Evolutionary conservation across 2,888 invertebrate genomes (phyloP).

Genomic region (Cephonodes hylas): DNA sequence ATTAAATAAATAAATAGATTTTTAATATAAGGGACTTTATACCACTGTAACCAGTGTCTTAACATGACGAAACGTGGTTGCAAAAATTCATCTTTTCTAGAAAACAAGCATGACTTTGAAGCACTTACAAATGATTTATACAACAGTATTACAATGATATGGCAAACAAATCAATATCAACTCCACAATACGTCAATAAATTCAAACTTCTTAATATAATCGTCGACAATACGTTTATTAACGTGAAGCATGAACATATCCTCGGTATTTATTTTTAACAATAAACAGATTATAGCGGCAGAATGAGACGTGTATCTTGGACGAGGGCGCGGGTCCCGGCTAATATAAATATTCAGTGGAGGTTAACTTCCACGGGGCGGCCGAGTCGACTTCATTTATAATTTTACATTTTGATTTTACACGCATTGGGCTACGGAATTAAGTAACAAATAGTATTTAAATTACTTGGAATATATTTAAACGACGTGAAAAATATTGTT

Average conservation of each 20-base stretch:
- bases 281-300: constrained; percentile 41
- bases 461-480: neutral
- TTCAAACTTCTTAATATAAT: neutral
- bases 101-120: no score
- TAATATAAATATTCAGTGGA: constrained; percentile 65
- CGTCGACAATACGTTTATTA: neutral
- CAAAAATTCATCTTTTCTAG: no score
- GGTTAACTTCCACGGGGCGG: constrained; percentile 39
- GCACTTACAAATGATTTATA: no score
- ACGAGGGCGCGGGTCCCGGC: constrained; percentile 33
- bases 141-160: neutral
- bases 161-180: neutral
- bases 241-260: neutral
- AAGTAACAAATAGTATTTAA: neutral
- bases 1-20: no score
- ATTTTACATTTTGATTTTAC: neutral
- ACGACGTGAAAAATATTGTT: neutral
- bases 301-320: constrained; percentile 31
- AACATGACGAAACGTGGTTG: no score
- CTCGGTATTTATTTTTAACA: constrained; percentile 36
- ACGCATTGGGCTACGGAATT: neutral
- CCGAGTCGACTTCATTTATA: neutral
- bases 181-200: no score
- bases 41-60: no score
- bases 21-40: no score